Percentiles rank a stretch among this genome's conserved stretches.
Conservation (phyloP, 2,113 vertebrate genomes). For the Baryphthengus martii region DNA sequence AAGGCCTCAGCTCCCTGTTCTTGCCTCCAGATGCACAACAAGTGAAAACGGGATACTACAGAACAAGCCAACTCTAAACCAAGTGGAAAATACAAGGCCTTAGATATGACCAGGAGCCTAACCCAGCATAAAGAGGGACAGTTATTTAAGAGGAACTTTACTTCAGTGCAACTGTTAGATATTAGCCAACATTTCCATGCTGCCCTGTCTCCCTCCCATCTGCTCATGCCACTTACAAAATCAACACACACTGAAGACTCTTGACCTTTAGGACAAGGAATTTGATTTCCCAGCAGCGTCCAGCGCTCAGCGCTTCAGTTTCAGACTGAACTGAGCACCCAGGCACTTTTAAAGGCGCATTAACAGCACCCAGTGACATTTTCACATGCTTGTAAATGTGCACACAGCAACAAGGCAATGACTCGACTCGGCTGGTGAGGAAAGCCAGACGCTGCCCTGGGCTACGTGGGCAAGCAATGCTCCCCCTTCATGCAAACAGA, state of each 20-base stretch:
- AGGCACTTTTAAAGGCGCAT: conserved; percentile 7
- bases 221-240: conserved; percentile 33
- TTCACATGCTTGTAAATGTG: not conserved
- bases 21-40: not conserved
- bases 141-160: not conserved
- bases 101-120: not conserved
- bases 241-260: not conserved
- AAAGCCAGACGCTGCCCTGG: not conserved
- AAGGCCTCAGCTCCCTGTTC: not conserved
- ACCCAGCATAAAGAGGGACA: not conserved
- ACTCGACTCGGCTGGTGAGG: not conserved
- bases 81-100: not conserved
- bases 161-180: not conserved
- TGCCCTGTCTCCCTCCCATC: not conserved
- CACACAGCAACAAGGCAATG: not conserved
- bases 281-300: conserved; percentile 4
- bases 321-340: not conserved
- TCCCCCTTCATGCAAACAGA: not conserved
- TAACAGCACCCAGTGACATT: not conserved
- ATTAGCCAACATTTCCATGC: not conserved
- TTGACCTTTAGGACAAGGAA: conserved; percentile 40
- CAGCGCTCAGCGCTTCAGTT: not conserved
- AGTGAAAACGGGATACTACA: not conserved
- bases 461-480: conserved; percentile 2
- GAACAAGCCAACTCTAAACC: not conserved